A percentile compares a stretch with the other conserved stretches of the same genome.
Evolutionary conservation across 2,797 vertebrate genomes (phyloP).

Genomic region (Chrosomus eos): DNA sequence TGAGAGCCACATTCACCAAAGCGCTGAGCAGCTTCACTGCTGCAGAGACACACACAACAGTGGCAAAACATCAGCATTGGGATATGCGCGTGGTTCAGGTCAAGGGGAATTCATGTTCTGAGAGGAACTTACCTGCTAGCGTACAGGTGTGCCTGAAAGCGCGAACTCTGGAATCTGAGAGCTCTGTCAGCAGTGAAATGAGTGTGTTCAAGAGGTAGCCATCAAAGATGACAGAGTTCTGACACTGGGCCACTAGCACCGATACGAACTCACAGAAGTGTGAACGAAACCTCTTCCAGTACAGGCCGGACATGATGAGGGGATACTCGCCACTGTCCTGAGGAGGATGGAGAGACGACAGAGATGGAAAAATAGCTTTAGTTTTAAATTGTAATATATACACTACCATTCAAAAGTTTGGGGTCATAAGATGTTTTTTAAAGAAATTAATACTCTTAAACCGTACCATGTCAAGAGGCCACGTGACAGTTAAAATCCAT

Average conservation of each 20-base stretch:
- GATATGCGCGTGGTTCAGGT: neutral
- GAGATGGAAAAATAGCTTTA: neutral
- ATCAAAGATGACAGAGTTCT: slow-evolving; percentile 86
- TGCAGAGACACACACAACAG: slow-evolving; percentile 58
- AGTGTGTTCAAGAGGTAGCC: slow-evolving; percentile 86
- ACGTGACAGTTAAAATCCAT: slow-evolving; percentile 94
- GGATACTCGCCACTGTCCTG: slow-evolving; percentile 89
- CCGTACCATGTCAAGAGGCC: slow-evolving; percentile 87
- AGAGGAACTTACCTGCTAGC: slow-evolving; percentile 81
- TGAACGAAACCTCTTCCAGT: slow-evolving; percentile 88
- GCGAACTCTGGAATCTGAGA: slow-evolving; percentile 85
- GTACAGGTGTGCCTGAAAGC: slow-evolving; percentile 94
- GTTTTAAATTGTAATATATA: neutral
- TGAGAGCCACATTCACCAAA: slow-evolving; percentile 80
- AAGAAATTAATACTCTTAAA: too few species aligned
- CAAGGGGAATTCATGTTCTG: neutral
- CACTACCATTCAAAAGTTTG: too few species aligned
- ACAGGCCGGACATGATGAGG: slow-evolving; percentile 81
- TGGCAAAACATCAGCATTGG: neutral
- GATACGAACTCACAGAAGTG: slow-evolving; percentile 92
- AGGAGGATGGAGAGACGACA: neutral
- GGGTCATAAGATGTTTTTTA: too few species aligned
- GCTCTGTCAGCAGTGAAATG: slow-evolving; percentile 86
- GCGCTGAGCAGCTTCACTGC: slow-evolving; percentile 89
- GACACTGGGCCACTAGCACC: slow-evolving; percentile 87